These are phyloP conservation scores for Prionailurus viverrinus DNA, from an alignment of 2,113 vertebrate species.

Conservation along the genomic window DNA sequence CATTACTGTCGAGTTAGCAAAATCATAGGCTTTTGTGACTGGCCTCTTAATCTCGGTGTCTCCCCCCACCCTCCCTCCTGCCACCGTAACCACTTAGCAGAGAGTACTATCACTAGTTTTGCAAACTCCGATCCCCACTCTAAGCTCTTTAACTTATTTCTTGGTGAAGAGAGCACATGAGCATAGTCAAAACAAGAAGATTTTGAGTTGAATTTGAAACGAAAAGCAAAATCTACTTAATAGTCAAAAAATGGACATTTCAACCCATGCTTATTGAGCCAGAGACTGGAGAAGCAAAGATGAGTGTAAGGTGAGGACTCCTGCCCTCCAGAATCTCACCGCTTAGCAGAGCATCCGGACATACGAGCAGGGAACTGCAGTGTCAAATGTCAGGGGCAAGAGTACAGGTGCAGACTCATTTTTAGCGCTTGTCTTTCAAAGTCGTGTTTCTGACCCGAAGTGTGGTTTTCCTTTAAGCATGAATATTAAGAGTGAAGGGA, in stretches of 20 bases:
- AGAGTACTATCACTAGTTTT: neutral
- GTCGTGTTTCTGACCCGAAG: neutral
- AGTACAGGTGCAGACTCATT: conserved; percentile 1
- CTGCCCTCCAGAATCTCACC: neutral
- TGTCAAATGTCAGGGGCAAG: neutral
- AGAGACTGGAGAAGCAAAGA: neutral
- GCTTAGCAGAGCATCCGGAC: neutral
- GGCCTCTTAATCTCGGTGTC: neutral
- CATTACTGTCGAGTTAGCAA: neutral
- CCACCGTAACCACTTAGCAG: neutral
- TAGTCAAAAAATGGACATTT: neutral
- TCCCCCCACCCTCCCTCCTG: no score
- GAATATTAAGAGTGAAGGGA: neutral
- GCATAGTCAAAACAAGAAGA: neutral
- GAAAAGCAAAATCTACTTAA: neutral
- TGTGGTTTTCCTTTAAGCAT: conserved; percentile 25
- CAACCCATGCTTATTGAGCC: neutral
- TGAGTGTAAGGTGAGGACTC: neutral
- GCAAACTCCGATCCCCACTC: neutral
- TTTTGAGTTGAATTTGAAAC: neutral
- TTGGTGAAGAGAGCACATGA: neutral
- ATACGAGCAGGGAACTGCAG: neutral
- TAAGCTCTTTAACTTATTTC: neutral
- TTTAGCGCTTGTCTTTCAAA: neutral
- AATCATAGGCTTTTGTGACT: conserved; percentile 14